Conservation (phyloP, 2,113 vertebrate genomes). For the Phycodurus eques region DNA sequence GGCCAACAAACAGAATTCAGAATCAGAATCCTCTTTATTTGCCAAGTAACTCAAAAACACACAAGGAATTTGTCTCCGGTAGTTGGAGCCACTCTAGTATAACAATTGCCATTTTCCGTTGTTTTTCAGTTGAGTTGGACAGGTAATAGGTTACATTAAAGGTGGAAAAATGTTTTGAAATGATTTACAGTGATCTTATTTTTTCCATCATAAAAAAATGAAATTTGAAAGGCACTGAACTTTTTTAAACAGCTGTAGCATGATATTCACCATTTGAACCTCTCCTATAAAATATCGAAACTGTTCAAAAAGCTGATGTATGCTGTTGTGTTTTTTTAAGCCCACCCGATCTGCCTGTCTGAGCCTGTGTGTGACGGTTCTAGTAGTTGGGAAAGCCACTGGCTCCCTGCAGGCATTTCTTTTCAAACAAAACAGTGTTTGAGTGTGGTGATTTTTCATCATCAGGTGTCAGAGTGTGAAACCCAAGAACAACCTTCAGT, state of each 20-base stretch:
- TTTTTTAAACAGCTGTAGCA: not conserved
- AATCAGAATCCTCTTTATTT: too few species aligned
- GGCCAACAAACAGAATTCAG: too few species aligned
- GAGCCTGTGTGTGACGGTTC: constrained; percentile 52
- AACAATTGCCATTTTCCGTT: not conserved
- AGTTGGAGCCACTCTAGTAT: too few species aligned
- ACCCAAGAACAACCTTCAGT: not conserved
- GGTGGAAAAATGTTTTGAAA: not conserved
- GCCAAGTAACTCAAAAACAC: too few species aligned
- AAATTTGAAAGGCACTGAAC: not conserved
- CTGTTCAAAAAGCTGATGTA: not conserved
- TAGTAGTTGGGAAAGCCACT: constrained; percentile 14
- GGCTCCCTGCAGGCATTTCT: constrained; percentile 8
- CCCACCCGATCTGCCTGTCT: constrained; percentile 62
- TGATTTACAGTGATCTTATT: not conserved
- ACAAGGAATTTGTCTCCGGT: too few species aligned
- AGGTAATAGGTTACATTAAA: too few species aligned
- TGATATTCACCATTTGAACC: not conserved
- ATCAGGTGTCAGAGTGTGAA: constrained; percentile 3
- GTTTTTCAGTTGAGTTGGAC: not conserved
- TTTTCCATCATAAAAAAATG: not conserved
- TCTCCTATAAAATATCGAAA: not conserved
- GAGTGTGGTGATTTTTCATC: not conserved
- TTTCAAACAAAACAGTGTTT: constrained; percentile 5
- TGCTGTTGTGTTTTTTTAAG: constrained; percentile 29